Conservation (phyloP, 2,113 vertebrate genomes). For the Sula dactylatra region DNA sequence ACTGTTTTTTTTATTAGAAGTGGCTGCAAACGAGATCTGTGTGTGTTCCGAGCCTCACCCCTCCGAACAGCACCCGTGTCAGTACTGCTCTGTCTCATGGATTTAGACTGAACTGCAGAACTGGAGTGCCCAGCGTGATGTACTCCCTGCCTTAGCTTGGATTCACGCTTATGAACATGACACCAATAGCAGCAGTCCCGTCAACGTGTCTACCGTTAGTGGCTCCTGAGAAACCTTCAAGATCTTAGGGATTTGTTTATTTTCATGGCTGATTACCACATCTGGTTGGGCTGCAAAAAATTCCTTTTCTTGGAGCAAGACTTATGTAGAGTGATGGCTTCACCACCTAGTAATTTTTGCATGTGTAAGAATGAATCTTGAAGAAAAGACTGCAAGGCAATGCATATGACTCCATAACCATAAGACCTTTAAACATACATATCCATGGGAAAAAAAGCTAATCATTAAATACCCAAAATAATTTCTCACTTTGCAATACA, state of each 20-base stretch:
- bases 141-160: neutral
- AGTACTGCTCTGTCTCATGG: neutral
- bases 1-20: neutral
- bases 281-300: neutral
- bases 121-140: neutral
- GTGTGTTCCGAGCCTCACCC: neutral
- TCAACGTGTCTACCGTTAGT: neutral
- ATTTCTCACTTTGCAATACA: neutral
- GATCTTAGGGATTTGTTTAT: neutral
- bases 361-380: neutral
- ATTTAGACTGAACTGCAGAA: neutral
- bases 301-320: neutral
- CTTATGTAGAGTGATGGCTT: neutral
- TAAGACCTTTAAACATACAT: neutral
- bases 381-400: neutral
- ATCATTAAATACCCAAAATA: neutral
- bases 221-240: neutral
- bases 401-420: neutral
- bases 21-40: neutral
- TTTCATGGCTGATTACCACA: neutral
- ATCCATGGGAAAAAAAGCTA: neutral
- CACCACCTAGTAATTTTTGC: neutral
- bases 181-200: neutral
- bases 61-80: accelerated
- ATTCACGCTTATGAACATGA: accelerated